These are phyloP conservation scores for Gobio occitaniae DNA, from an alignment of 2,797 vertebrate genomes.

Conservation along the genomic window DNA sequence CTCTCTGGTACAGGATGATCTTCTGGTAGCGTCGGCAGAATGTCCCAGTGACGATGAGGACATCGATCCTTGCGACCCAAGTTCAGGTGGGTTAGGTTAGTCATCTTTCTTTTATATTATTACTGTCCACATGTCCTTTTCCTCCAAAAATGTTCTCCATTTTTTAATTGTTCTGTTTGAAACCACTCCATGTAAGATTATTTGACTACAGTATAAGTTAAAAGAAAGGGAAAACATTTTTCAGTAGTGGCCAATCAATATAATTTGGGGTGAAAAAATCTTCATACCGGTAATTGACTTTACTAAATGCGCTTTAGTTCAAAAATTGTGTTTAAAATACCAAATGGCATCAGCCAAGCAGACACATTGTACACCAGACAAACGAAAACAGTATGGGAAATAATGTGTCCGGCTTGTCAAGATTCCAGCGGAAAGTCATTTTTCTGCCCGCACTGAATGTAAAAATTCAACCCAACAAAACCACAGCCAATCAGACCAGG, in stretches of 20 bases:
- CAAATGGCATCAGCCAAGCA: neutral
- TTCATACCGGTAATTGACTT: neutral
- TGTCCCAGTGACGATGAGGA: conserved; percentile 98
- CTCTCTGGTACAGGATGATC: conserved; percentile 89
- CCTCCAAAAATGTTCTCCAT: neutral
- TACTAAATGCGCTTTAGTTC: neutral
- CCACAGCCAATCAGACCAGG: neutral
- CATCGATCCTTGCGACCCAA: conserved; percentile 98
- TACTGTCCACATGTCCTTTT: conserved; percentile 50
- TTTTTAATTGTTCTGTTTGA: conserved; percentile 31
- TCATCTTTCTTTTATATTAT: conserved; percentile 86
- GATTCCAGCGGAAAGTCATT: neutral
- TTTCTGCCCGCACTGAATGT: neutral
- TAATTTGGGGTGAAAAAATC: neutral
- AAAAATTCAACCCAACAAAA: conserved; percentile 9
- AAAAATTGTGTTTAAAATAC: neutral
- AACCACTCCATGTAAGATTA: conserved; percentile 7
- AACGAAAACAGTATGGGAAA: conserved; percentile 13
- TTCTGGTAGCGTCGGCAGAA: conserved; percentile 97
- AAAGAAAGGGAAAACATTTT: neutral
- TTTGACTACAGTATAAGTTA: neutral
- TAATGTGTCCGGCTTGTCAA: neutral
- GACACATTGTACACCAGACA: neutral
- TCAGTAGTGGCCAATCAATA: neutral
- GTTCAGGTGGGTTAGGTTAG: conserved; percentile 98